These are phyloP conservation scores for Abrostola tripartita DNA, from an alignment of 2,888 invertebrate species.

Conservation along the genomic window DNA sequence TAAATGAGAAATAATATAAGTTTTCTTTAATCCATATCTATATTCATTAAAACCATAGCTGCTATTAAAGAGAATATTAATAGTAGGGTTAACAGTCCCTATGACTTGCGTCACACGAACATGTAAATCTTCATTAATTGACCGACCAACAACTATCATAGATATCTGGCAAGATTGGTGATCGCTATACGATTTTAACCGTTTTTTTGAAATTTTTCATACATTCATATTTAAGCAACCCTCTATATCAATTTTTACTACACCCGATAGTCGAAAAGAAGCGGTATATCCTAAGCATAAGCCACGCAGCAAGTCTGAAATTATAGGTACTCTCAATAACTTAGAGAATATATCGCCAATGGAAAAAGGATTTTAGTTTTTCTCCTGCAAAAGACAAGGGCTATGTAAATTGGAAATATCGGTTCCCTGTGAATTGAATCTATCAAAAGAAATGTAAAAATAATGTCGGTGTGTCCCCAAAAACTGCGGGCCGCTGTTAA, in stretches of 20 bases:
- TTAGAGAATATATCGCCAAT: background rate
- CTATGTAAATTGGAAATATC: conserved; percentile 19
- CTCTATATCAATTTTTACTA: background rate
- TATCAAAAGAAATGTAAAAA: conserved; percentile 38
- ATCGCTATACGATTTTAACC: no score
- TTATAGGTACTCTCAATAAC: background rate
- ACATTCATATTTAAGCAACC: background rate
- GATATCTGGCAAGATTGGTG: no score
- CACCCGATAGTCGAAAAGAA: background rate
- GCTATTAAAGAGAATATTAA: no score
- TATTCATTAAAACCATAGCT: no score
- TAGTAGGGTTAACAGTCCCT: no score
- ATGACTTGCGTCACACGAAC: no score
- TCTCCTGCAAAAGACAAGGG: conserved; percentile 1
- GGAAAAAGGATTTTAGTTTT: conserved; percentile 5
- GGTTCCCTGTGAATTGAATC: conserved; percentile 6
- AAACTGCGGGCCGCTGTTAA: conserved; percentile 8
- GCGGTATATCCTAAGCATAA: background rate
- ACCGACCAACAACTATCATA: no score
- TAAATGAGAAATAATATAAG: no score
- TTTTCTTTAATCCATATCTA: no score
- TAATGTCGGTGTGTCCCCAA: conserved; percentile 23
- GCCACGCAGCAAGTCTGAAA: background rate
- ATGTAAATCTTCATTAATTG: no score
- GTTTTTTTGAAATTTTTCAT: no score